phyloP scores from a whole-genome alignment of 2,888 invertebrate species.

The Prosopocoilus inquinatus region DNA sequence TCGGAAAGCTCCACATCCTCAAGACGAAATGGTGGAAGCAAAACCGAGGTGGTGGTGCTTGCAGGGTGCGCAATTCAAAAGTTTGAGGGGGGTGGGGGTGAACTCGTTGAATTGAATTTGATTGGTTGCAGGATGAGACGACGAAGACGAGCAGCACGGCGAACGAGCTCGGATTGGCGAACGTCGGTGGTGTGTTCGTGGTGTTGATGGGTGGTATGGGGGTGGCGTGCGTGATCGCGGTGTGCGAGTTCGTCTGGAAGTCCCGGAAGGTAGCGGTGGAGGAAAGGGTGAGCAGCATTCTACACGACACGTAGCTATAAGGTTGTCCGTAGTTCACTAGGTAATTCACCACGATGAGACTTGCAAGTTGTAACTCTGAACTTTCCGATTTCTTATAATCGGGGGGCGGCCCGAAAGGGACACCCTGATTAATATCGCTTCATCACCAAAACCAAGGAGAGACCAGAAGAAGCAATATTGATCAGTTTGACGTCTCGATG shows the following conservation, averaged over 20 bases:
- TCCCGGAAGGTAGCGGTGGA: constrained; percentile 88
- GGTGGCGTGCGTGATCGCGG: constrained; percentile 87
- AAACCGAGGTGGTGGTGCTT: constrained; percentile 84
- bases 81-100: neutral
- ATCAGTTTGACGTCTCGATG: neutral
- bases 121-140: constrained; percentile 67
- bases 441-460: neutral
- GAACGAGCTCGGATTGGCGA: constrained; percentile 88
- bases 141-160: constrained; percentile 83
- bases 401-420: neutral
- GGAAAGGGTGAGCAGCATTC: constrained; percentile 74
- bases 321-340: constrained; percentile 28
- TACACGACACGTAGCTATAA: constrained; percentile 54
- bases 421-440: neutral
- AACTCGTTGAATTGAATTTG: too few species aligned
- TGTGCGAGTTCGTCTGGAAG: constrained; percentile 96
- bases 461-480: neutral
- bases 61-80: constrained; percentile 61
- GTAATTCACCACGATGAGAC: neutral
- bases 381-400: too few species aligned
- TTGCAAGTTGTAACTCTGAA: too few species aligned
- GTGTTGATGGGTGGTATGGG: constrained; percentile 92
- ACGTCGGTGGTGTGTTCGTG: constrained; percentile 96
- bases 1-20: constrained; percentile 86
- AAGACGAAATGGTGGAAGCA: constrained; percentile 99